phyloP scores from a whole-genome alignment of 2,797 vertebrate genomes.

The Brachymystax lenok region DNA sequence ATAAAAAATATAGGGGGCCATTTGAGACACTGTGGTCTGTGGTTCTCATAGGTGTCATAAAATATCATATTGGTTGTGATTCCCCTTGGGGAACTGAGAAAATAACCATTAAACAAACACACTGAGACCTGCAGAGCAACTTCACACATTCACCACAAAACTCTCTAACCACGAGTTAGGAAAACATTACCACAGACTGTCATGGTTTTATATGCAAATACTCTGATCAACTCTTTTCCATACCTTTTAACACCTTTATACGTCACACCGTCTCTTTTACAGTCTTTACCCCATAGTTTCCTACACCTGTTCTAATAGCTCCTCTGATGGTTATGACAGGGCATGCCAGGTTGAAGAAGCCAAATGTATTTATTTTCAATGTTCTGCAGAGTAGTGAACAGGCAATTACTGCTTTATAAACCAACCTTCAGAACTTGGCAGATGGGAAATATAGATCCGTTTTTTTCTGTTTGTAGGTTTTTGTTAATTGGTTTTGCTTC shows the following conservation, averaged over 20 bases:
- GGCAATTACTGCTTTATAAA: no score
- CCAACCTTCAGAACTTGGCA: no score
- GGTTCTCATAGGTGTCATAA: conserved; percentile 4
- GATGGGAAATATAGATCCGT: no score
- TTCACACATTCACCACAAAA: background rate
- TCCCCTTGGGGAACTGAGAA: background rate
- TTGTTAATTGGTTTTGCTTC: background rate
- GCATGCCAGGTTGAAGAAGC: no score
- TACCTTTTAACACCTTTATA: no score
- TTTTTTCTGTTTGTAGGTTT: background rate
- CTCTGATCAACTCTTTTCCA: no score
- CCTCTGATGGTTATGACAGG: no score
- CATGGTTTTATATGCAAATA: background rate
- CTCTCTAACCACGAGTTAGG: background rate
- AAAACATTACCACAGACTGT: background rate
- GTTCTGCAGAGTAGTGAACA: no score
- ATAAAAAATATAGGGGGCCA: background rate
- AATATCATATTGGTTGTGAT: background rate
- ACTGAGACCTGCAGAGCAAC: background rate
- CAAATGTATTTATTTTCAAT: no score
- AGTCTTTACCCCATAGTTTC: no score
- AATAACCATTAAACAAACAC: background rate
- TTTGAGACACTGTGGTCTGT: background rate
- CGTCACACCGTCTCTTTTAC: no score
- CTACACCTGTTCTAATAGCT: no score